These are phyloP conservation scores for Chrysomela aeneicollis DNA, from an alignment of 2,888 invertebrate genomes.

Conservation along the genomic window DNA sequence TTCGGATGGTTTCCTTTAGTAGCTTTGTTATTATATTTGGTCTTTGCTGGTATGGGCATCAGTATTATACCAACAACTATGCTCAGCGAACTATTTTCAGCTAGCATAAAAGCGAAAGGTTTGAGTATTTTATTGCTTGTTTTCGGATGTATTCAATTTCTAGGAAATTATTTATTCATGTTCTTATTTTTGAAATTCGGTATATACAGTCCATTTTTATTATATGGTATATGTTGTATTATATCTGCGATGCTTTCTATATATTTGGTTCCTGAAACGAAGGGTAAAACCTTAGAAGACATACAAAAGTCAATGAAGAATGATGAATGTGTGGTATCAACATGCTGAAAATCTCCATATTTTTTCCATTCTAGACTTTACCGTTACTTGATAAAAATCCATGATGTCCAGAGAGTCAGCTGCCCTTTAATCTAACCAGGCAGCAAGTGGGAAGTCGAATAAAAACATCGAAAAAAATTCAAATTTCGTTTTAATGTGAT, in stretches of 20 bases:
- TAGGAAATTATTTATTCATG: constrained; percentile 51
- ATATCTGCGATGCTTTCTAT: constrained; percentile 17
- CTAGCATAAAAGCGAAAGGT: constrained; percentile 53
- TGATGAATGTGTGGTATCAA: no score
- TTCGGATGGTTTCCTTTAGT: constrained; percentile 52
- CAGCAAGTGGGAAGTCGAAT: no score
- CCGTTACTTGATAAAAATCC: no score
- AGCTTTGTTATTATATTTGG: constrained; percentile 49
- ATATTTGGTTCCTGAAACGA: constrained; percentile 29
- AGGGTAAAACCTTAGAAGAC: constrained; percentile 33
- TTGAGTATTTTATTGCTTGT: constrained; percentile 42
- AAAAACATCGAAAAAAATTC: no score
- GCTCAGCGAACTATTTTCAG: constrained; percentile 51
- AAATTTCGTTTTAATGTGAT: no score
- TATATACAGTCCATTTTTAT: constrained; percentile 20
- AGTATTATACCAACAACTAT: constrained; percentile 51
- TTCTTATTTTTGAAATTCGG: neutral
- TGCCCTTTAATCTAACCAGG: no score
- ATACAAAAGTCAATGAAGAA: constrained; percentile 29
- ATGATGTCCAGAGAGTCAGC: no score
- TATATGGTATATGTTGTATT: constrained; percentile 10
- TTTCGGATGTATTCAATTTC: constrained; percentile 42
- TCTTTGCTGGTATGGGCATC: constrained; percentile 47
- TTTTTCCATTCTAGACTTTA: no score
- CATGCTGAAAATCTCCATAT: no score